phyloP scores from a whole-genome alignment of 2,888 invertebrate species.

The Charanyca ferruginea region DNA sequence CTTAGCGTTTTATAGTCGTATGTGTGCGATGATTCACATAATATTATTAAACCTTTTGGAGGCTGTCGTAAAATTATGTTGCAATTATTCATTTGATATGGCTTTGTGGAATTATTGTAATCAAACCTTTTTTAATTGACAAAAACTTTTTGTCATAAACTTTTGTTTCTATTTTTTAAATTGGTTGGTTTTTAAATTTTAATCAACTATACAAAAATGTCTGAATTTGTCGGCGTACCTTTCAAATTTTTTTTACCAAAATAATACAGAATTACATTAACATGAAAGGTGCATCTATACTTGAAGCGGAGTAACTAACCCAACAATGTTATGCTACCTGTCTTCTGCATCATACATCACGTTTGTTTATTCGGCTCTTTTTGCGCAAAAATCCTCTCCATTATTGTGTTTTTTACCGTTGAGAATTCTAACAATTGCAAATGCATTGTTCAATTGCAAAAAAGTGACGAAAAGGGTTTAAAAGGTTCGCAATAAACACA shows the following conservation, averaged over 20 bases:
- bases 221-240: background rate
- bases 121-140: conserved; percentile 65
- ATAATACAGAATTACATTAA: conserved; percentile 6
- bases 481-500: conserved; percentile 76
- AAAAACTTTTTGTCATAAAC: conserved; percentile 37
- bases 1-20: conserved; percentile 53
- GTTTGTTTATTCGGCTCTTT: conserved; percentile 52
- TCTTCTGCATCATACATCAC: conserved; percentile 69
- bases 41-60: conserved; percentile 59
- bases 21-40: conserved; percentile 70
- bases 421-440: conserved; percentile 52
- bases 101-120: conserved; percentile 83
- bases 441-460: conserved; percentile 68
- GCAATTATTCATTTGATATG: conserved; percentile 86
- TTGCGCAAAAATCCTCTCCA: conserved; percentile 35
- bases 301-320: conserved; percentile 26
- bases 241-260: conserved; percentile 3
- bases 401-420: conserved; percentile 51
- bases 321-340: conserved; percentile 69
- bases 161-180: conserved; percentile 35
- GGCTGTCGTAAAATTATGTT: conserved; percentile 82
- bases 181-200: conserved; percentile 35
- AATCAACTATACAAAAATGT: conserved; percentile 35
- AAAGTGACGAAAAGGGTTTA: conserved; percentile 83
- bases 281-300: conserved; percentile 22